Percentiles rank a stretch among this genome's conserved stretches.
These are phyloP conservation scores for Diloba caeruleocephala DNA, from an alignment of 2,888 invertebrate genomes.

Conservation along the genomic window DNA sequence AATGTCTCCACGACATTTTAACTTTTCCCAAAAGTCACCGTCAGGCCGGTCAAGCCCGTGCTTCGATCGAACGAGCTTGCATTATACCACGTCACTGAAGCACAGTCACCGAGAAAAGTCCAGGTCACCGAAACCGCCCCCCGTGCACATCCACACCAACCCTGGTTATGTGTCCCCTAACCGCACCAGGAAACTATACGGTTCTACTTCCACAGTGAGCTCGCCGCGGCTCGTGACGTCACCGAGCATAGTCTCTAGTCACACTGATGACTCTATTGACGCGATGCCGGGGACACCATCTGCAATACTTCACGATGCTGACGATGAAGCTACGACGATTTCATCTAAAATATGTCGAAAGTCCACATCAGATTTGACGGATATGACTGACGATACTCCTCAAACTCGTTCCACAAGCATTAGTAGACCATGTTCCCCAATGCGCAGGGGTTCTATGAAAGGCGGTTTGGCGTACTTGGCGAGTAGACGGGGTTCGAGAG, in stretches of 20 bases:
- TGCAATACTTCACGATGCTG: constrained; percentile 78
- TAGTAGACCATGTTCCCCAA: constrained; percentile 90
- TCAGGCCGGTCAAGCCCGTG: constrained; percentile 83
- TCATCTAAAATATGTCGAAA: constrained; percentile 90
- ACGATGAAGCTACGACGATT: constrained; percentile 82
- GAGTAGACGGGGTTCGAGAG: constrained; percentile 95
- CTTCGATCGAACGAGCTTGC: constrained; percentile 73
- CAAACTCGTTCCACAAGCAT: constrained; percentile 90
- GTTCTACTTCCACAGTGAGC: constrained; percentile 83
- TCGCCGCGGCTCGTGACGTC: constrained; percentile 81
- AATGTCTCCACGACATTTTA: constrained; percentile 89
- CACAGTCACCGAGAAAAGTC: constrained; percentile 81
- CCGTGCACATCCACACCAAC: constrained; percentile 90
- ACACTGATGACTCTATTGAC: constrained; percentile 83
- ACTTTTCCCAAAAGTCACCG: constrained; percentile 86
- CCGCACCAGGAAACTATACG: constrained; percentile 78
- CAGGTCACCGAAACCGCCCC: constrained; percentile 84
- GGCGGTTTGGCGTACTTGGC: constrained; percentile 94
- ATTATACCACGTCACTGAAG: constrained; percentile 81
- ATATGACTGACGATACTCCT: constrained; percentile 89
- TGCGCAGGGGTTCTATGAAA: constrained; percentile 91
- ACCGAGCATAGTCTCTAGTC: constrained; percentile 85
- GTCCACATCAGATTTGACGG: constrained; percentile 93
- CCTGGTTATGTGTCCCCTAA: constrained; percentile 90
- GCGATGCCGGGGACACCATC: constrained; percentile 81